Conservation (phyloP, 2,113 vertebrate species). For the Cryptotis parvus region DNA sequence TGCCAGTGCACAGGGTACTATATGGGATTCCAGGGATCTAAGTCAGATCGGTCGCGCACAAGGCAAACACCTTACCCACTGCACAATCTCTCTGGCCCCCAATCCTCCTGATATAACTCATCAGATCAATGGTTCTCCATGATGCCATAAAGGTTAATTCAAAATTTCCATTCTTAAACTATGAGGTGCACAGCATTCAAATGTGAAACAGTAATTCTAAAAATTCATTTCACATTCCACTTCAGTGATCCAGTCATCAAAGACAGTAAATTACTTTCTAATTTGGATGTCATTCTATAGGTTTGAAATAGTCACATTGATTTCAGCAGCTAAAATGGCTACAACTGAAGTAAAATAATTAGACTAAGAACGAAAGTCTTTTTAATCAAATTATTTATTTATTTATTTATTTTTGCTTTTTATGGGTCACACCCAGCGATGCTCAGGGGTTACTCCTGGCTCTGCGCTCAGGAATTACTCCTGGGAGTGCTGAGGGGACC, state of each 20-base stretch:
- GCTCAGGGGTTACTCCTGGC: no score
- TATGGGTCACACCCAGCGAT: no score
- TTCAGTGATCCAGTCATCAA: constrained; percentile 15
- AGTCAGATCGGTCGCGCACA: no score
- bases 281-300: not conserved
- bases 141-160: not conserved
- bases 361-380: not conserved
- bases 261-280: not conserved
- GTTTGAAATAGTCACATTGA: not conserved
- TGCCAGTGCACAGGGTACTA: no score
- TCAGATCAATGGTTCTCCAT: not conserved
- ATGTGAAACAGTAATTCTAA: not conserved
- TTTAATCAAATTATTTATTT: no score
- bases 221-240: not conserved
- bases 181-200: constrained; percentile 4
- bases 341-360: not conserved
- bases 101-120: not conserved
- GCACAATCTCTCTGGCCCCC: no score
- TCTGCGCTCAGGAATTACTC: no score
- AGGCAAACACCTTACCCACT: no score
- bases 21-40: no score
- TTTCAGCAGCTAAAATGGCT: constrained; percentile 5
- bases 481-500: no score
- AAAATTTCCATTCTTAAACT: constrained; percentile 28
- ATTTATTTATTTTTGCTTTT: no score